Evolutionary conservation across 1,140 invertebrate genomes (phyloP).

Genomic region (Pararge aegeria): DNA sequence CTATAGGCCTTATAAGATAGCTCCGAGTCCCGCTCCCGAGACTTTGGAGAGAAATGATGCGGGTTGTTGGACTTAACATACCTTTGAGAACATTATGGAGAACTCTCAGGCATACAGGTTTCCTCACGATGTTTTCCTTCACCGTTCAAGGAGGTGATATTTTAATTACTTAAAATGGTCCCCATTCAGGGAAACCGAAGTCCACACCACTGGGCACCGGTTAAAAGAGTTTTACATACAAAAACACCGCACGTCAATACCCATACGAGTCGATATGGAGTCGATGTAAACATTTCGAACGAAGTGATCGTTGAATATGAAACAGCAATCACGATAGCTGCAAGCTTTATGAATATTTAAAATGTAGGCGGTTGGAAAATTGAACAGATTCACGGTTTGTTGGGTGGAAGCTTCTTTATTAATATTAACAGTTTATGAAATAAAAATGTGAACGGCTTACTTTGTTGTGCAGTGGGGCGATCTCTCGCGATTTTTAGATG

Average conservation of each 20-base stretch:
- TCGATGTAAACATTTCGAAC: constrained; percentile 14
- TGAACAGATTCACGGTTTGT: background rate
- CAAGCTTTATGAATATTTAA: constrained; percentile 8
- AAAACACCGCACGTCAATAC: constrained; percentile 22
- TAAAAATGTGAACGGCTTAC: background rate
- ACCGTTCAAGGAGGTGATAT: no score
- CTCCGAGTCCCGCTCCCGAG: no score
- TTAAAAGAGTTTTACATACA: constrained; percentile 18
- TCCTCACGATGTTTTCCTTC: no score
- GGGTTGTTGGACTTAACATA: no score
- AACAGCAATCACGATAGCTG: constrained; percentile 9
- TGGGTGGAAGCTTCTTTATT: background rate
- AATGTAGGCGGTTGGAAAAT: constrained; percentile 7
- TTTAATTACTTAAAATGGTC: no score
- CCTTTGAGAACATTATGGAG: no score
- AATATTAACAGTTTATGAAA: background rate
- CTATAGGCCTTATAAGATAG: no score
- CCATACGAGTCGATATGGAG: constrained; percentile 14
- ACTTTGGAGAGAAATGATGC: constrained; percentile 25
- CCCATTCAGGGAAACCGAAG: constrained; percentile 24
- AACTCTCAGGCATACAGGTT: no score
- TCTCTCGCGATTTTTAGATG: no score
- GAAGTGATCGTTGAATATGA: constrained; percentile 13
- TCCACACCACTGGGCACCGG: no score
- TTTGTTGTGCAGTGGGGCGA: background rate